Conservation (phyloP, 2,888 invertebrate species). For the Synergus umbraculus region DNA sequence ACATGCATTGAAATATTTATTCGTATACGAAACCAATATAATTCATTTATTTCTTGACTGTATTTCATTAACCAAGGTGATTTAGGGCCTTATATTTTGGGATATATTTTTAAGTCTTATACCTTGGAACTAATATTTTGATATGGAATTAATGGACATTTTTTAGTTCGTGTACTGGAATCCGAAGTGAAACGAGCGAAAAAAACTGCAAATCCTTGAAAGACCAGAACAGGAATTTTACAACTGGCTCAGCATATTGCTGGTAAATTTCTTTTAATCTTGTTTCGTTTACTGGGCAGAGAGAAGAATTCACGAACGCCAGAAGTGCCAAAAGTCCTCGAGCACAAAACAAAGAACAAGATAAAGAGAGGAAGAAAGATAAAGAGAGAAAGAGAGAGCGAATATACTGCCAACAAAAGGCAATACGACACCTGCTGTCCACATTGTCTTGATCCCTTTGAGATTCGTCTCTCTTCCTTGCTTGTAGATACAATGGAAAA, state of each 20-base stretch:
- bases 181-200: no score
- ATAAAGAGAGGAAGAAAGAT: conserved; percentile 26
- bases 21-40: no score
- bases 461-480: conserved; percentile 43
- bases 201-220: not conserved
- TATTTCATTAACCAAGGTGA: no score
- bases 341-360: conserved; percentile 14
- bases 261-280: no score
- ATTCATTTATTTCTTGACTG: no score
- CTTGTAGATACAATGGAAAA: not conserved
- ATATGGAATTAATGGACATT: no score
- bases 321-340: conserved; percentile 50
- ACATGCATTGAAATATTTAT: no score
- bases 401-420: conserved; percentile 44
- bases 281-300: conserved; percentile 50
- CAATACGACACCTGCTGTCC: conserved; percentile 59
- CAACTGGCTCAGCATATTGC: no score
- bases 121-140: no score
- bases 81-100: no score
- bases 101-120: no score
- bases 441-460: conserved; percentile 52
- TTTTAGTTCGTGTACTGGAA: no score
- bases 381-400: conserved; percentile 40
- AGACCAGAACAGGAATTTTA: not conserved
- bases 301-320: conserved; percentile 62